Evolutionary conservation across 2,797 vertebrate species (phyloP).

Genomic region (Centroberyx gerrardi): DNA sequence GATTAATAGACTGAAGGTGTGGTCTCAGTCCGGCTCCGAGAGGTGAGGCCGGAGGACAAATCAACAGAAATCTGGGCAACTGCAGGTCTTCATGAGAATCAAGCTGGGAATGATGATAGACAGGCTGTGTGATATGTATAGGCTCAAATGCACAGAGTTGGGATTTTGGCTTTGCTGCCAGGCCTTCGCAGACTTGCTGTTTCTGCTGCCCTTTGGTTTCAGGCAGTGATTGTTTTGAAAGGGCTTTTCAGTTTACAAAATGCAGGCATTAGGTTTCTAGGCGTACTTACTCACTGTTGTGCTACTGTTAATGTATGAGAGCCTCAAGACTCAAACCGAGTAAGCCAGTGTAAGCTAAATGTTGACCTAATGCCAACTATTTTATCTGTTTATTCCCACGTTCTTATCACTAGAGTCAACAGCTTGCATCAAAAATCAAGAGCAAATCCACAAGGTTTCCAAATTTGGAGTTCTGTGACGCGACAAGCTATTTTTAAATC

Average conservation of each 20-base stretch:
- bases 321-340: slow-evolving; percentile 25
- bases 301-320: slow-evolving; percentile 27
- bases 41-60: slow-evolving; percentile 47
- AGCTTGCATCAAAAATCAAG: slow-evolving; percentile 35
- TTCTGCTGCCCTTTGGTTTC: slow-evolving; percentile 23
- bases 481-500: slow-evolving; percentile 41
- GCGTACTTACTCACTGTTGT: background rate
- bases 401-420: slow-evolving; percentile 58
- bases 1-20: slow-evolving; percentile 61
- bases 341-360: slow-evolving; percentile 5
- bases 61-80: slow-evolving; percentile 34
- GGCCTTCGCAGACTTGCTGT: slow-evolving; percentile 4
- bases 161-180: slow-evolving; percentile 3
- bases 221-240: slow-evolving; percentile 41
- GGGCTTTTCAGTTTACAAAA: slow-evolving; percentile 30
- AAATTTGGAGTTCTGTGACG: slow-evolving; percentile 25
- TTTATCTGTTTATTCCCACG: slow-evolving; percentile 50
- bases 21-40: slow-evolving; percentile 21
- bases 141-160: background rate
- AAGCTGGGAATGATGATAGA: background rate
- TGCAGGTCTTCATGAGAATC: background rate
- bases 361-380: slow-evolving; percentile 23
- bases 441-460: slow-evolving; percentile 25
- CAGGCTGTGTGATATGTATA: background rate
- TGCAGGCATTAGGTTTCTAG: slow-evolving; percentile 34